phyloP scores from a whole-genome alignment of 2,888 invertebrate genomes.

The Meteorus cinctellus region DNA sequence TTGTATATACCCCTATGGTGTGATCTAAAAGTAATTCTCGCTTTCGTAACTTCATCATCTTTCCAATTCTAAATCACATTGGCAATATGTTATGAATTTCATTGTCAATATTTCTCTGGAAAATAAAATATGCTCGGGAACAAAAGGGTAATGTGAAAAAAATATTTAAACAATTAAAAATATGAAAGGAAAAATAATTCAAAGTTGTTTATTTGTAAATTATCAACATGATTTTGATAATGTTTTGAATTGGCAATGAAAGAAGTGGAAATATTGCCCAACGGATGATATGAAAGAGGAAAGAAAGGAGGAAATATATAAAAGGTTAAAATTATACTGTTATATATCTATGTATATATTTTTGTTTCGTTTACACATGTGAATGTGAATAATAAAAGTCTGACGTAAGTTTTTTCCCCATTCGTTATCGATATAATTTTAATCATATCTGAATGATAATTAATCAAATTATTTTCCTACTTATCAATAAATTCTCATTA shows the following conservation, averaged over 20 bases:
- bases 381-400: not conserved
- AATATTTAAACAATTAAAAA: not conserved
- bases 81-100: not conserved
- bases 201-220: too few relatives aligned
- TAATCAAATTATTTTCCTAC: constrained; percentile 1
- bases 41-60: not conserved
- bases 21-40: constrained; percentile 14
- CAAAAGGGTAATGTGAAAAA: not conserved
- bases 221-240: too few relatives aligned
- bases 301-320: not conserved
- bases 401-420: not conserved
- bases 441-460: not conserved
- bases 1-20: constrained; percentile 19
- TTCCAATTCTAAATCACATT: not conserved
- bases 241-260: too few relatives aligned
- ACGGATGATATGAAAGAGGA: not conserved
- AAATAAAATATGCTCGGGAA: not conserved
- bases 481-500: constrained; percentile 1
- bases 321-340: not conserved
- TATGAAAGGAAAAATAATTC: too few relatives aligned
- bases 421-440: not conserved
- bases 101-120: not conserved
- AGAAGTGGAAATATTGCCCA: too few relatives aligned
- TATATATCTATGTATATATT: not conserved
- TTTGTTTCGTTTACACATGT: not conserved